These are phyloP conservation scores for Pollenia amentaria DNA, from an alignment of 2,888 invertebrate genomes.

Conservation along the genomic window DNA sequence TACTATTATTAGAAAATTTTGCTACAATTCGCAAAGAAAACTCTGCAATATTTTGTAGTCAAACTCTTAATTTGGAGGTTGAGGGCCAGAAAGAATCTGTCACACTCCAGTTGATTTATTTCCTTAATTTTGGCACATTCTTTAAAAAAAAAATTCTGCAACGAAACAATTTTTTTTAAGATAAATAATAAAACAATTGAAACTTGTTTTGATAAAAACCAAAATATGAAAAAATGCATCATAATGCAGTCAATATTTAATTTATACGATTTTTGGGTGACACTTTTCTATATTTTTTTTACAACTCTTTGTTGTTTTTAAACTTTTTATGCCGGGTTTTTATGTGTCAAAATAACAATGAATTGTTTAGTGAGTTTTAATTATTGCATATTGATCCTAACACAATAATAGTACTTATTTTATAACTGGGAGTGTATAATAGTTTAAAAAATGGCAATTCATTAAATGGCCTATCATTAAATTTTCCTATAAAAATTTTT, in stretches of 20 bases:
- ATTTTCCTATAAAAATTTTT: not conserved
- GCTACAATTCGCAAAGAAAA: no score
- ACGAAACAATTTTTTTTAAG: not conserved
- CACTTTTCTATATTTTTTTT: slow-evolving; percentile 12
- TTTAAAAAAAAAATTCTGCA: not conserved
- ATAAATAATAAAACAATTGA: slow-evolving; percentile 33
- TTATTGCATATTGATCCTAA: slow-evolving; percentile 31
- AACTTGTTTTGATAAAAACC: slow-evolving; percentile 16
- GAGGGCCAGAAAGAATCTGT: no score
- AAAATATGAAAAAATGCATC: slow-evolving; percentile 62
- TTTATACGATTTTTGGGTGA: slow-evolving; percentile 45
- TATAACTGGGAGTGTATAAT: not conserved
- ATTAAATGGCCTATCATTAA: not conserved
- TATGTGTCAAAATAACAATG: slow-evolving; percentile 40
- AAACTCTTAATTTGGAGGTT: no score
- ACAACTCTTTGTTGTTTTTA: slow-evolving; percentile 28
- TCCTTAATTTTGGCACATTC: not conserved
- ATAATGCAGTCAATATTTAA: slow-evolving; percentile 59
- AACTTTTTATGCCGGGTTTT: slow-evolving; percentile 3
- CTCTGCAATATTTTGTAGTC: no score
- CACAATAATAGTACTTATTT: not conserved
- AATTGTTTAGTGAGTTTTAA: slow-evolving; percentile 40
- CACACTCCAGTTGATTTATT: not conserved
- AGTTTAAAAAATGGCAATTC: not conserved
- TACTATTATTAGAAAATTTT: no score